phyloP scores from a whole-genome alignment of 2,797 vertebrate genomes.

The Sparidentex hasta region DNA sequence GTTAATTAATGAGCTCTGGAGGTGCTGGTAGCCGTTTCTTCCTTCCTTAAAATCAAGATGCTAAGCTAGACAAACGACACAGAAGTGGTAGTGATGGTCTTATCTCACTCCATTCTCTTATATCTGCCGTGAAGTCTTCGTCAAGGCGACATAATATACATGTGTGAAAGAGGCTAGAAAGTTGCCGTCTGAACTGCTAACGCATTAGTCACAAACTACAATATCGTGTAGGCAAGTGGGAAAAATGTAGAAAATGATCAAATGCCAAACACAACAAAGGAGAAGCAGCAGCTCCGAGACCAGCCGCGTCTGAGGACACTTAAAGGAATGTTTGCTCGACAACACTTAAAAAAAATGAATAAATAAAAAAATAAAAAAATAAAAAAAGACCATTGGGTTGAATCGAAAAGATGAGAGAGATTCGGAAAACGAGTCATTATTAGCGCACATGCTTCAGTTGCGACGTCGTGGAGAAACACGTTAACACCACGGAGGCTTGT shows the following conservation, averaged over 20 bases:
- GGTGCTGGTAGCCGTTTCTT: neutral
- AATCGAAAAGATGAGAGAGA: neutral
- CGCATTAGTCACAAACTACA: neutral
- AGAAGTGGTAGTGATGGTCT: neutral
- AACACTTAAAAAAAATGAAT: neutral
- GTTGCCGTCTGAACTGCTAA: neutral
- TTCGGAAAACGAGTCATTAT: neutral
- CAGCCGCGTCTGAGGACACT: neutral
- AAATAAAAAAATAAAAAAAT: too few species aligned
- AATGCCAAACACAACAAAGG: neutral
- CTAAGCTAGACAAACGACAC: neutral
- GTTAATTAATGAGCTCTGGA: neutral
- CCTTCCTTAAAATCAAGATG: neutral
- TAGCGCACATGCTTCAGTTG: neutral
- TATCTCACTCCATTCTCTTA: neutral
- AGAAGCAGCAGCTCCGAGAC: neutral
- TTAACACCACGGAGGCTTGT: slow-evolving; percentile 9
- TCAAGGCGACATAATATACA: neutral
- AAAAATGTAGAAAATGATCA: neutral
- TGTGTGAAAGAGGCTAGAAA: neutral
- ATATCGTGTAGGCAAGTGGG: neutral
- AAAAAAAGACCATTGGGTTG: neutral
- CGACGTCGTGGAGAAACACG: slow-evolving; percentile 12
- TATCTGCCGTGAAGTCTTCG: neutral
- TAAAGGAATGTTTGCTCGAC: slow-evolving; percentile 6